Base-by-base conservation (phyloP, 2,113 vertebrate genomes). In the Enhydra lutris region DNA sequence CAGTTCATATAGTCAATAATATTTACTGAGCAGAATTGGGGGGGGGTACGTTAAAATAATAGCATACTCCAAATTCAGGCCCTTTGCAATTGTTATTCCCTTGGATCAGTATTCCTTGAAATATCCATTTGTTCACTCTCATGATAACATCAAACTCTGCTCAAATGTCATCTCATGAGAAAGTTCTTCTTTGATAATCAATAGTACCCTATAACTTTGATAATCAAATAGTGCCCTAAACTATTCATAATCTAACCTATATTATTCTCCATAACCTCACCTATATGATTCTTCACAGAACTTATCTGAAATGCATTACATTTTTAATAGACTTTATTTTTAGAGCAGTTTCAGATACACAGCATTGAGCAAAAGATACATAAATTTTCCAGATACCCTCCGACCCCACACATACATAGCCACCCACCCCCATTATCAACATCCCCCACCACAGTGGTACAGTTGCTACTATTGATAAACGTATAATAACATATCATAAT, bases 301-400 rank as follows among this genome's bases (percentile, higher is more conserved):
- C 6, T 42, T 55, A 63, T 20, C 18, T 26, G 7, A 91, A 3
- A 29, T 13, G 13, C 14, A 73, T 15, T 59, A 82, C 0, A 36
- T 83, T 65, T 57, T 65, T 71, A 61, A 31, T 63, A 76, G 52
- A 93, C 90, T 42, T 83, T 61, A 55, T 39, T 67, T 94, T 83
- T 52, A 63, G 42, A 65, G 42, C 20, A 63, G n/a, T 74, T 87
- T 88, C 59, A 65, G 20, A 36, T 76, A 78, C 71, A 86, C 26
- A 86, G 57, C n/a, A 83, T 14, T 61, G 84, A 88, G 29, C 36
- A 45, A 69, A 36, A 87, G 6, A 26, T 45, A 84, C 55, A 55
- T 10, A 65, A 31, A 57, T 65, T 80, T n/a, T 24, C 21, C 47
- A 21, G 21, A 57, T 23, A 39, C 3, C n/a, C 34, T 17, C 15